Evolutionary conservation across 2,888 invertebrate species (phyloP).

Genomic region (Elegia similella): DNA sequence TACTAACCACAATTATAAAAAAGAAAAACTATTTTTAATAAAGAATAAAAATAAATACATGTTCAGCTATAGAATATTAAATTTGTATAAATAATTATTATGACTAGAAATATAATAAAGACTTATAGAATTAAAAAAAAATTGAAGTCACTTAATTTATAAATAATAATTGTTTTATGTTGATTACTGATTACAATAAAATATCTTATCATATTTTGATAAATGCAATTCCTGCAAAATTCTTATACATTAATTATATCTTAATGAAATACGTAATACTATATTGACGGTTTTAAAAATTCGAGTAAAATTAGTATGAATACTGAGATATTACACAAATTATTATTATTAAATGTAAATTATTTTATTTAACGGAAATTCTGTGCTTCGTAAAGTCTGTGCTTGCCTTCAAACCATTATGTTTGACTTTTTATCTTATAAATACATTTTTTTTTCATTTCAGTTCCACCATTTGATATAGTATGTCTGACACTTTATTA

Average conservation of each 20-base stretch:
- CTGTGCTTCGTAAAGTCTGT: constrained; percentile 9
- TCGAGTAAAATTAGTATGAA: constrained; percentile 1
- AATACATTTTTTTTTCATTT: neutral
- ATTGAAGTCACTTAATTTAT: too few relatives aligned
- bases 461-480: neutral
- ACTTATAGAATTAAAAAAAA: too few relatives aligned
- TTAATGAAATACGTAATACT: neutral
- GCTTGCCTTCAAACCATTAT: constrained; percentile 12
- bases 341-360: neutral
- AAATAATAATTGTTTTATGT: too few relatives aligned
- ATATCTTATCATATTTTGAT: neutral
- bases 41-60: neutral
- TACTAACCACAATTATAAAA: neutral
- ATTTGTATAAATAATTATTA: too few relatives aligned
- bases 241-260: neutral
- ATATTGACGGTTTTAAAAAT: constrained; percentile 4
- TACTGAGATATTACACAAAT: neutral
- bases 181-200: neutral
- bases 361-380: neutral
- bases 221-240: constrained; percentile 12
- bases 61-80: too few relatives aligned
- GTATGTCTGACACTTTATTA: neutral
- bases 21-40: neutral
- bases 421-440: neutral
- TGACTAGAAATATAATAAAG: too few relatives aligned